Percentiles rank a stretch among this genome's conserved stretches.
Conservation (phyloP, 2,113 vertebrate species). For the Baryphthengus martii region DNA sequence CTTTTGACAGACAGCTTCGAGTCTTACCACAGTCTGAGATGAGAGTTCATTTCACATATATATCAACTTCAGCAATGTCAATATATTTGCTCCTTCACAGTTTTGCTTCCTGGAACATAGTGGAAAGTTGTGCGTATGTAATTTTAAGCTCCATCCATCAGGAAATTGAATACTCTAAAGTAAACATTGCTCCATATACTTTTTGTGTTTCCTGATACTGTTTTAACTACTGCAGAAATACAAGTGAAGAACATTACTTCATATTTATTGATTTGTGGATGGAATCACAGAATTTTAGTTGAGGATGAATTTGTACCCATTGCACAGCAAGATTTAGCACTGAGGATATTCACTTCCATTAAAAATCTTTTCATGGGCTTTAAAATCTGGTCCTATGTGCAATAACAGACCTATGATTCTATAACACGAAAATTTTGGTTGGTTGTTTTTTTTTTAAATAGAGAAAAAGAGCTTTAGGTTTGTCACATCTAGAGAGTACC, state of each 20-base stretch:
- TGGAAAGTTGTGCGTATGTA: neutral
- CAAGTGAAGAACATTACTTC: neutral
- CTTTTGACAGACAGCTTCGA: neutral
- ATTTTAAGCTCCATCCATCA: neutral
- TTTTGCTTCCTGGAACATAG: neutral
- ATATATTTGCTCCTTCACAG: neutral
- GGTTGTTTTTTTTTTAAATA: neutral
- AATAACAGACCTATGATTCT: neutral
- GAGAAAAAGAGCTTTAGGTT: neutral
- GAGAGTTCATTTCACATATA: neutral
- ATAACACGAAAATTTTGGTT: neutral
- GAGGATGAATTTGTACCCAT: neutral
- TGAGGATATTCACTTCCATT: neutral
- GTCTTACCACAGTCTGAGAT: neutral
- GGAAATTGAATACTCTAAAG: neutral
- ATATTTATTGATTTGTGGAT: neutral
- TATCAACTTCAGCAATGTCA: neutral
- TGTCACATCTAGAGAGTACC: neutral
- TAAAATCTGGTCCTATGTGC: neutral
- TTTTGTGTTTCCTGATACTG: neutral
- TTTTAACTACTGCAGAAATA: neutral
- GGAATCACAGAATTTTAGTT: neutral
- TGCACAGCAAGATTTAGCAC: neutral
- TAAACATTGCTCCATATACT: neutral
- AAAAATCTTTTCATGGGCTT: neutral